phyloP scores from a whole-genome alignment of 2,113 vertebrate genomes.

The Tretioscincus oriximinensis region DNA sequence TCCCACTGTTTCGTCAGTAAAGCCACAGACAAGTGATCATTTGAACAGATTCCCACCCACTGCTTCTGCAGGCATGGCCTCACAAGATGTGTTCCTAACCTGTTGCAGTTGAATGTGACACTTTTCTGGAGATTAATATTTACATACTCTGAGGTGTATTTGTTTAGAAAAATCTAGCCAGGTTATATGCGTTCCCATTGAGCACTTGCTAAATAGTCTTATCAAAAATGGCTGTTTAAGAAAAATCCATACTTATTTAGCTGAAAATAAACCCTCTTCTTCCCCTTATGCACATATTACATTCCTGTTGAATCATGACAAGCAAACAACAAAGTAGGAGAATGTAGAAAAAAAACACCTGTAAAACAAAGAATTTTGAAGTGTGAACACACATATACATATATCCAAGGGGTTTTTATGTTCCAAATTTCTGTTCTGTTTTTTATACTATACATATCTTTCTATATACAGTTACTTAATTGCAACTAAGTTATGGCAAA shows the following conservation, averaged over 20 bases:
- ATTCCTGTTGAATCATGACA: slow-evolving; percentile 1
- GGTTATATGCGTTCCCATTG: not conserved
- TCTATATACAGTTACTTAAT: slow-evolving; percentile 23
- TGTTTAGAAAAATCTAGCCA: not conserved
- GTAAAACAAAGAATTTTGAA: slow-evolving; percentile 46
- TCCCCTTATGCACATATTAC: slow-evolving; percentile 36
- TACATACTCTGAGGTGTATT: rapidly evolving
- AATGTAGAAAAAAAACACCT: slow-evolving; percentile 31
- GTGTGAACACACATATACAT: slow-evolving; percentile 4
- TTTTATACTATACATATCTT: slow-evolving; percentile 27
- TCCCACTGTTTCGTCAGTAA: slow-evolving; percentile 21
- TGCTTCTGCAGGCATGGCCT: not conserved
- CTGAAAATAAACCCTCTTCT: not conserved
- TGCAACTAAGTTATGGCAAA: not conserved
- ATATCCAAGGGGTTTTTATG: slow-evolving; percentile 21
- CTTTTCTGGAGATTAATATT: not conserved
- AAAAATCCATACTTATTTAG: slow-evolving; percentile 23
- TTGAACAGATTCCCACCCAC: slow-evolving; percentile 2
- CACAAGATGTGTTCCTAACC: not conserved
- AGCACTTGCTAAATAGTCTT: not conserved
- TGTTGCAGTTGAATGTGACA: not conserved
- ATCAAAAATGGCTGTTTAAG: not conserved
- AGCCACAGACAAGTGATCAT: not conserved
- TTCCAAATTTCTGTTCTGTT: slow-evolving; percentile 1
- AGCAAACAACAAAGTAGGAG: slow-evolving; percentile 41